phyloP scores from a whole-genome alignment of 2,888 invertebrate genomes.

The Stomorhina lunata region DNA sequence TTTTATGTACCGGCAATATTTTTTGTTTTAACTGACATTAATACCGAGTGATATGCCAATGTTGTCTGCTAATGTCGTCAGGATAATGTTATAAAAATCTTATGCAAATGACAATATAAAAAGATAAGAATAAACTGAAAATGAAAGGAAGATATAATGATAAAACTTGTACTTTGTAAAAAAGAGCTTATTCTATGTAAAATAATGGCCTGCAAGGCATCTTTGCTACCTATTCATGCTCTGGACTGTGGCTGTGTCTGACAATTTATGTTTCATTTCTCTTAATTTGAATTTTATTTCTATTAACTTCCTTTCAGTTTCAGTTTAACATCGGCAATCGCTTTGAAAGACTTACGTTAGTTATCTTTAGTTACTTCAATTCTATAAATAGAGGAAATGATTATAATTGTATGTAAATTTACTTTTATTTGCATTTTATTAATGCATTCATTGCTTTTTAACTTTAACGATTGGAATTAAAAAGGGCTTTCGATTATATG shows the following conservation, averaged over 20 bases:
- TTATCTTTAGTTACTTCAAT: slow-evolving; percentile 4
- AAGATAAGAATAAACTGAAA: neutral
- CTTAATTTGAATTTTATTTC: neutral
- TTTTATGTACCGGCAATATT: slow-evolving; percentile 24
- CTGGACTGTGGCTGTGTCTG: no score
- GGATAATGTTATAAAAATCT: slow-evolving; percentile 4
- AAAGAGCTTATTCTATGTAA: no score
- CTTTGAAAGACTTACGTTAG: neutral
- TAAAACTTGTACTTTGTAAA: no score
- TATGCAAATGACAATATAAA: neutral
- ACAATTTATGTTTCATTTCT: neutral
- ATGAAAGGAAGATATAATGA: no score
- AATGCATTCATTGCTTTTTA: neutral
- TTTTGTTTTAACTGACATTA: slow-evolving; percentile 47
- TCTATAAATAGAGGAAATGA: slow-evolving; percentile 34
- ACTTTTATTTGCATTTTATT: neutral
- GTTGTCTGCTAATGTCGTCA: slow-evolving; percentile 20
- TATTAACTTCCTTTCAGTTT: slow-evolving; percentile 19
- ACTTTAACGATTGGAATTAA: neutral
- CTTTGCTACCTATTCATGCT: no score
- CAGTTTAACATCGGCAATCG: slow-evolving; percentile 29
- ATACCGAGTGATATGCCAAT: no score
- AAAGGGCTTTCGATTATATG: no score
- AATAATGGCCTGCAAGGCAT: no score
- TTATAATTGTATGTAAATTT: slow-evolving; percentile 4